Percentiles rank a stretch among this genome's conserved stretches.
Conservation (phyloP, 2,888 invertebrate genomes). For the Agelastica alni region DNA sequence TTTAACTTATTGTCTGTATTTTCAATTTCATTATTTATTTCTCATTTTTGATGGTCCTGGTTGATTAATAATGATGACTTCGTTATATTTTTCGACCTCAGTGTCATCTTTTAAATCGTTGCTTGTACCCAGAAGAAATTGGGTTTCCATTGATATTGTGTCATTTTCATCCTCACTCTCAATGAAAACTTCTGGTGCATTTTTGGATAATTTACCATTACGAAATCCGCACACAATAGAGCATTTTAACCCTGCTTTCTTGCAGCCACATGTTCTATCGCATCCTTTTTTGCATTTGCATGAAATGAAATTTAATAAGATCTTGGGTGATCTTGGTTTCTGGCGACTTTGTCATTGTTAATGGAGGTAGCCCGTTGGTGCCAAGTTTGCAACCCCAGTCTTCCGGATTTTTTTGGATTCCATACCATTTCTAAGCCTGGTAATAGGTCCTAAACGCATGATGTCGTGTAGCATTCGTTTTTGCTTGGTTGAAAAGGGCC, state of each 20-base stretch:
- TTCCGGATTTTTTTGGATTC: too few relatives aligned
- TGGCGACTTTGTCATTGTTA: too few relatives aligned
- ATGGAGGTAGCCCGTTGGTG: background rate
- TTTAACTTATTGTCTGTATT: too few relatives aligned
- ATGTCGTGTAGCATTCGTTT: background rate
- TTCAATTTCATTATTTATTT: too few relatives aligned
- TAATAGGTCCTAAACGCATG: background rate
- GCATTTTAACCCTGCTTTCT: background rate
- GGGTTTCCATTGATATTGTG: conserved; percentile 5
- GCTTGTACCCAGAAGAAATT: background rate
- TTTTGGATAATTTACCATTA: conserved; percentile 3
- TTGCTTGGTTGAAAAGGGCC: background rate
- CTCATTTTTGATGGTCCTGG: background rate
- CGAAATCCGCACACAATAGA: conserved; percentile 9
- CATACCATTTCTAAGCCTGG: background rate
- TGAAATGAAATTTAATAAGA: background rate
- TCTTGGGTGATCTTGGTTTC: too few relatives aligned
- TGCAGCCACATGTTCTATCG: background rate
- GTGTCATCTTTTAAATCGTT: background rate
- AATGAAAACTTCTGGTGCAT: conserved; percentile 3
- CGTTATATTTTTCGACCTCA: background rate
- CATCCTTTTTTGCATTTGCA: background rate
- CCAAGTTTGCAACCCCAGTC: background rate
- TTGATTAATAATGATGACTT: background rate
- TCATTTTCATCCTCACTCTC: conserved; percentile 11